Evolutionary conservation across 1,140 invertebrate species (phyloP).

Genomic region (Oryzaephilus surinamensis): DNA sequence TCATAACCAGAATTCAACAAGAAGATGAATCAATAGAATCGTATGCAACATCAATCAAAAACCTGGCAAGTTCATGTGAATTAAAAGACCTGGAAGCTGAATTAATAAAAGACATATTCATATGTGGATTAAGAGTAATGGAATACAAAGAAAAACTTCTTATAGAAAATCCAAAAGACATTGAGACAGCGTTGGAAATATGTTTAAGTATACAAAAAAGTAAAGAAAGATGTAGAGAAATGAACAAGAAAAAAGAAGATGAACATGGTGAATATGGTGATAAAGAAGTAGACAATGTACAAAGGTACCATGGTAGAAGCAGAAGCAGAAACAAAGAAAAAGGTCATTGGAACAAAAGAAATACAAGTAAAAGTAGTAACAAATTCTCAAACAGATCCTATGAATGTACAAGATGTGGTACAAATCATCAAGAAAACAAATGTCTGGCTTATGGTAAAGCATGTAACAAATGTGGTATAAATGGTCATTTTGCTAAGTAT

Average conservation of each 20-base stretch:
- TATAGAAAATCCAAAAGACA: too few species aligned
- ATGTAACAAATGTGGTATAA: conserved; percentile 17
- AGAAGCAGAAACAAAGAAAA: background rate
- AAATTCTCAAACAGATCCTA: background rate
- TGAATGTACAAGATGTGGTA: conserved; percentile 6
- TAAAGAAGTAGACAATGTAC: conserved; percentile 1
- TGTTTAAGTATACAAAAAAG: too few species aligned
- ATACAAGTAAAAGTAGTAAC: background rate
- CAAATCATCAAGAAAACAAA: conserved; percentile 8
- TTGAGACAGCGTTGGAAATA: too few species aligned
- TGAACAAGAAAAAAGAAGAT: conserved; percentile 19
- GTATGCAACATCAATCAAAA: conserved; percentile 12
- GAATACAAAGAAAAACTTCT: conserved; percentile 18
- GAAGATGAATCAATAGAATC: conserved; percentile 4
- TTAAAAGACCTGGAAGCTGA: conserved; percentile 10
- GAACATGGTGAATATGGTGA: conserved; percentile 12
- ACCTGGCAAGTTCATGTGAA: conserved; percentile 10
- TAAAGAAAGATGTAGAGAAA: too few species aligned
- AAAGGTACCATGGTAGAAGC: background rate
- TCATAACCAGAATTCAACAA: conserved; percentile 9
- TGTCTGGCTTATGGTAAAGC: conserved; percentile 17
- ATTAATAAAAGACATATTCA: conserved; percentile 13
- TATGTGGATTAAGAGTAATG: conserved; percentile 15
- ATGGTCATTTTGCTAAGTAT: conserved; percentile 16
- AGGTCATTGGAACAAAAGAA: background rate